Evolutionary conservation across 2,797 vertebrate genomes (phyloP).

Genomic region (Leptodactylus fallax): DNA sequence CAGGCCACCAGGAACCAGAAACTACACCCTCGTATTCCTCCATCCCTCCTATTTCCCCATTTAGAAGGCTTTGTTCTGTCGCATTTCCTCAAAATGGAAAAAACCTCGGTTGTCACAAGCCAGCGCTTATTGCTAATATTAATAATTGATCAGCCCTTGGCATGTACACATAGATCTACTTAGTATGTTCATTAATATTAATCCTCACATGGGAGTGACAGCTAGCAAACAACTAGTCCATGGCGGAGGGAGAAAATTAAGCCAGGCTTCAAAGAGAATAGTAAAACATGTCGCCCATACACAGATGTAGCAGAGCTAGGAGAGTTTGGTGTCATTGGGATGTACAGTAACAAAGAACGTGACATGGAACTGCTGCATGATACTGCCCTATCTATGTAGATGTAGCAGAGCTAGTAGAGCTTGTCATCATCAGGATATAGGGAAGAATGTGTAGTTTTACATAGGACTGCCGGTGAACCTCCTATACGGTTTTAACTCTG

Average conservation of each 20-base stretch:
- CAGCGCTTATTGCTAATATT: conserved; percentile 52
- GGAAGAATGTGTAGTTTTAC: not conserved
- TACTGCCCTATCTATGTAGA: not conserved
- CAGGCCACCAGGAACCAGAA: no score
- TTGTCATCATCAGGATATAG: not conserved
- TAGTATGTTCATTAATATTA: conserved; percentile 63
- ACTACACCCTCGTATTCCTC: not conserved
- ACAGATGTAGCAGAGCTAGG: not conserved
- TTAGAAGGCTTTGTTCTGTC: not conserved
- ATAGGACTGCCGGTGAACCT: not conserved
- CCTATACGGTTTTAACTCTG: not conserved
- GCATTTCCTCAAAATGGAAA: conserved; percentile 19
- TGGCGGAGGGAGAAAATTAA: conserved; percentile 20
- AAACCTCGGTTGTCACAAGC: conserved; percentile 29
- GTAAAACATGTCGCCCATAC: not conserved
- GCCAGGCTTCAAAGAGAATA: conserved; percentile 59
- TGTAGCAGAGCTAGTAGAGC: not conserved
- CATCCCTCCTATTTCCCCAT: not conserved
- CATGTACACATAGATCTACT: conserved; percentile 60
- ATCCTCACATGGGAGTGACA: conserved; percentile 57
- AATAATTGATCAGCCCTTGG: conserved; percentile 55
- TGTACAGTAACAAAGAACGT: no score
- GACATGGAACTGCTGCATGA: no score
- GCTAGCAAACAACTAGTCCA: conserved; percentile 40
- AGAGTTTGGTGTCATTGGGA: no score